phyloP scores from a whole-genome alignment of 2,113 vertebrate species.

The Aptenodytes forsteri region DNA sequence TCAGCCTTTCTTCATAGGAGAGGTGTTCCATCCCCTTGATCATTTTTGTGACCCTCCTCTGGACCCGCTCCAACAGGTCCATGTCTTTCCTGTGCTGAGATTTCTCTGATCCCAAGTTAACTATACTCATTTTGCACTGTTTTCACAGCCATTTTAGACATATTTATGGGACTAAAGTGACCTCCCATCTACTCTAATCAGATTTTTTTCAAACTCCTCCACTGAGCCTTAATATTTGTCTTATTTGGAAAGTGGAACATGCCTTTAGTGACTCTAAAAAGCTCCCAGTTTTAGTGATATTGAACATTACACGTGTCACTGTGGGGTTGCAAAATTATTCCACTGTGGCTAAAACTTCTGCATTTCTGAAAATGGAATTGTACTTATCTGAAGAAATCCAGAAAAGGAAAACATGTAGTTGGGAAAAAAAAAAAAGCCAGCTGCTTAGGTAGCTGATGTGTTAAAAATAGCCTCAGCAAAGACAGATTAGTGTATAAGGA shows the following conservation, averaged over 20 bases:
- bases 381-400: not conserved
- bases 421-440: not conserved
- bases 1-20: not conserved
- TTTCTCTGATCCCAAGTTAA: not conserved
- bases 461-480: not conserved
- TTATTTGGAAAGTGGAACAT: not conserved
- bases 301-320: not conserved
- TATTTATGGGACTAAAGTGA: not conserved
- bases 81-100: not conserved
- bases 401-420: not conserved
- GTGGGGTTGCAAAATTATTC: not conserved
- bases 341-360: not conserved
- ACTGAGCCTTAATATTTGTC: not conserved
- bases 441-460: not conserved
- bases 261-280: not conserved
- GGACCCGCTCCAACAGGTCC: rapidly evolving
- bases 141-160: not conserved
- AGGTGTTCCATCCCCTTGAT: not conserved
- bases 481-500: not conserved
- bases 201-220: not conserved
- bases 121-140: not conserved
- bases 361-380: not conserved
- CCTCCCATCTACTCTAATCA: not conserved
- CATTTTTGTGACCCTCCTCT: not conserved
- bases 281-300: not conserved